Percentiles rank a stretch among this genome's conserved stretches.
phyloP scores from a whole-genome alignment of 2,888 invertebrate genomes.

The Athalia cordata region DNA sequence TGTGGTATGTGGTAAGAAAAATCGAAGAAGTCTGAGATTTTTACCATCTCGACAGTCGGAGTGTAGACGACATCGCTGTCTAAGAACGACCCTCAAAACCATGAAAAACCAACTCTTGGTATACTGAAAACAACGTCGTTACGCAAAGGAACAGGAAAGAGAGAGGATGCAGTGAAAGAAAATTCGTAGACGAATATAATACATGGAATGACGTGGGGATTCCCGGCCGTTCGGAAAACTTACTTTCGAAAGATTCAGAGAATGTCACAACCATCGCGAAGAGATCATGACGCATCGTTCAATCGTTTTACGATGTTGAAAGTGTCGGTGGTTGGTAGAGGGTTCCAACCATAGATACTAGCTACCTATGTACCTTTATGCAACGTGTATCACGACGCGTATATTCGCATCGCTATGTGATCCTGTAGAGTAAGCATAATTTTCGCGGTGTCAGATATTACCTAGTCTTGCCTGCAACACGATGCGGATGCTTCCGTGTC shows the following conservation, averaged over 20 bases:
- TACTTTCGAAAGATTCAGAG: conserved; percentile 23
- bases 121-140: conserved; percentile 31
- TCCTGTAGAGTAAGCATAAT: conserved; percentile 39
- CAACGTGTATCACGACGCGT: conserved; percentile 1
- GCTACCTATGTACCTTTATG: not conserved
- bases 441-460: conserved; percentile 40
- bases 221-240: conserved; percentile 24
- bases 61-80: not conserved
- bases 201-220: conserved; percentile 16
- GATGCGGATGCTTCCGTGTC: conserved; percentile 2
- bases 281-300: conserved; percentile 38
- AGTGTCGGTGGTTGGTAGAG: conserved; percentile 15
- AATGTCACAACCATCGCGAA: conserved; percentile 28
- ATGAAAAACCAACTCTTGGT: conserved; percentile 14
- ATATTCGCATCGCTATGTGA: not conserved
- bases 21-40: conserved; percentile 1
- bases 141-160: conserved; percentile 19
- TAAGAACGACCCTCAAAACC: not conserved
- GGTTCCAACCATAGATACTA: conserved; percentile 22
- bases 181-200: conserved; percentile 26
- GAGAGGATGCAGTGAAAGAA: not conserved
- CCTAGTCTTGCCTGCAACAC: conserved; percentile 34
- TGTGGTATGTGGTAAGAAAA: not conserved
- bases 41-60: not conserved
- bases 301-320: conserved; percentile 30